Evolutionary conservation across 2,797 vertebrate genomes (phyloP), one percentile per base, ranked within the genome.

Genomic region (Melanotaenia pygmaea): DNA sequence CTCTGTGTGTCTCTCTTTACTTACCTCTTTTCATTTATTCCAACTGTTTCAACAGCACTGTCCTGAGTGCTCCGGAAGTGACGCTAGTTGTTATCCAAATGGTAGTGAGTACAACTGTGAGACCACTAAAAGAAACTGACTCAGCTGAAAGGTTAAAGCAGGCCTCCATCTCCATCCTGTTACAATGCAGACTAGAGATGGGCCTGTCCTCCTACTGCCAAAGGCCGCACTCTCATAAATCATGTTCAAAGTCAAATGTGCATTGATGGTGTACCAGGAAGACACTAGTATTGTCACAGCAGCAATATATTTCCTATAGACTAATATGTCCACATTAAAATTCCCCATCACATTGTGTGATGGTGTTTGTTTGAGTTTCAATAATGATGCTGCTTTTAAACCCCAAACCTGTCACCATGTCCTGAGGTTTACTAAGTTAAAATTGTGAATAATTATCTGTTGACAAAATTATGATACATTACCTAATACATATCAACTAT

Each of bases 181-280:
- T 93, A 93, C 92, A 91, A 93, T 92, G 91, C 89, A 93, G 92
- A 91, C 89, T 91, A 80, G 82, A 82, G 77, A 77, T 47, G 58
- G 79, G 89, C 71, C 77, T 79, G 79, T 81, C 76, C 81, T 70
- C 84, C 10, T 54, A n/a, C 83, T 80, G 86, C 89, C 84, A 88
- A 77, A 76, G 88, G 90, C 90, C 84, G 81, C 68, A 72, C 81
- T 74, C 80, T 75, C 72, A 74, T 76, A 75, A 82, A 75, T 72
- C 77, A 81, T 62, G 73, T 84, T 83, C 81, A 86, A 83, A 87
- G 86, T 87, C 83, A 89, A 89, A 88, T 87, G 85, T 84, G 64
- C 83, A 82, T 76, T 82, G 72, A 84, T 78, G 64, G 72, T 68
- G 73, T 16, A 67, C 66, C 37, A 64, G 61, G 26, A 84, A 74